Evolutionary conservation across 2,888 invertebrate species (phyloP).

Genomic region (Acheta domesticus): DNA sequence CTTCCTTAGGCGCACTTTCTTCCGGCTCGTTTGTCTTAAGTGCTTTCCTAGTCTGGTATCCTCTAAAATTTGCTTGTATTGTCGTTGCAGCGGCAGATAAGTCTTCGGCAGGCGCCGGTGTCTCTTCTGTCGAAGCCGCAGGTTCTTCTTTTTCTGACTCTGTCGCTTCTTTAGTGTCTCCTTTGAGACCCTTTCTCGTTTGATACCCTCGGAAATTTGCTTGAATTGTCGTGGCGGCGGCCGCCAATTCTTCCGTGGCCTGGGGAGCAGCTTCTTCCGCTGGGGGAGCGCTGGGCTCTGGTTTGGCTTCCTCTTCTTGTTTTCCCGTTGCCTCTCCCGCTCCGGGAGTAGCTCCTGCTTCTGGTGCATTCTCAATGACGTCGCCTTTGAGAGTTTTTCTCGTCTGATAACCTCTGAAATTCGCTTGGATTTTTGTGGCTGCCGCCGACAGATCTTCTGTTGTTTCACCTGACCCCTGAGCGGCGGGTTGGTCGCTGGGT

Average conservation of each 20-base stretch:
- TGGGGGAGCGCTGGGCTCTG: background rate
- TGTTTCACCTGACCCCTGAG: background rate
- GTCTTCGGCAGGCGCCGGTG: background rate
- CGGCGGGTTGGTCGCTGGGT: background rate
- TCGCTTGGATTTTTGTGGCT: conserved; percentile 38
- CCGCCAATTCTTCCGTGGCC: conserved; percentile 35
- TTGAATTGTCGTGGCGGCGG: conserved; percentile 30
- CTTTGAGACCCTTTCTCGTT: conserved; percentile 25
- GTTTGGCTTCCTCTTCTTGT: background rate
- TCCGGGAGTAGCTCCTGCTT: background rate
- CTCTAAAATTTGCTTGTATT: conserved; percentile 39
- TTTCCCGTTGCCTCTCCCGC: background rate
- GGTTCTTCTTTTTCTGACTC: background rate
- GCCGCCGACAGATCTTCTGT: conserved; percentile 25
- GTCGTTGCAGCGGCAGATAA: conserved; percentile 32
- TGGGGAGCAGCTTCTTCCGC: background rate
- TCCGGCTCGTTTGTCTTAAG: background rate
- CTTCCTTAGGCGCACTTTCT: background rate
- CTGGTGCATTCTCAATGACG: background rate
- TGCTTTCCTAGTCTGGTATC: conserved; percentile 37
- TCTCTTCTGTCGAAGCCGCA: background rate
- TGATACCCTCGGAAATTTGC: conserved; percentile 30
- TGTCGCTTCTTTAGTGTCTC: conserved; percentile 11
- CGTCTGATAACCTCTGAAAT: conserved; percentile 38
- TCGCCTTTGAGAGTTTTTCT: conserved; percentile 34